Evolutionary conservation across 2,797 vertebrate genomes (phyloP), one percentile per base, ranked within the genome.

Genomic region (Austrolebias charrua): DNA sequence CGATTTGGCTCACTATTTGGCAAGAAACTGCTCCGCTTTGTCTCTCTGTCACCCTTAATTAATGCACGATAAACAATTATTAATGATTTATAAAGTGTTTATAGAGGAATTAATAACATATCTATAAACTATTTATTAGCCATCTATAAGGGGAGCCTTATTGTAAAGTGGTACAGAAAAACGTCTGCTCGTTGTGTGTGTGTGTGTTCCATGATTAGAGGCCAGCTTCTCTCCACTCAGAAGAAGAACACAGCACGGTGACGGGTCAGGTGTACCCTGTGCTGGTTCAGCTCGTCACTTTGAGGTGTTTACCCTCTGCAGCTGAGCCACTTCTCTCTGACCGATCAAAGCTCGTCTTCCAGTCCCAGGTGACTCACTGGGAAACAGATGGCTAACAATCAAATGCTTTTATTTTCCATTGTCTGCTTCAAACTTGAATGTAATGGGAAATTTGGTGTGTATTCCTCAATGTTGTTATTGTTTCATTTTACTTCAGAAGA

Each of bases 231-330:
- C 56, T 70, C 57, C 3, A 13, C 19, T 52, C 68, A 58, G 58
- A 55, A 58, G 58, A 55, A 60, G 51, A 74, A 62, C 69, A 9
- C 43, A 19, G 65, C 5, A 53, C 56, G 47, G 43, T 46, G 59
- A 63, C 66, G 75, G 74, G 73, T 86, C 85, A 89, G 82, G 71
- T 89, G 86, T 61, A 50, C 38, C 56, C 47, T 10, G 1, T 57
- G 38, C 65, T 46, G 61, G 63, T 79, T 79, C 77, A 80, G 48
- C 75, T 62, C 73, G 28, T 71, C 67, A 19, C 72, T 78, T 73
- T 56, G 80, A 80, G 73, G 67, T 11, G 70, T 65, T 77, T 48
- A 1, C 18, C 2, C 40, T 10, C 51, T 57, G 77, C 85, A 88
- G 86, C 83, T 89, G 86, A 84, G 74, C 66, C 60, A 10, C 56